These are phyloP conservation scores for Thunnus thynnus DNA, from an alignment of 2,113 vertebrate genomes.

Conservation along the genomic window DNA sequence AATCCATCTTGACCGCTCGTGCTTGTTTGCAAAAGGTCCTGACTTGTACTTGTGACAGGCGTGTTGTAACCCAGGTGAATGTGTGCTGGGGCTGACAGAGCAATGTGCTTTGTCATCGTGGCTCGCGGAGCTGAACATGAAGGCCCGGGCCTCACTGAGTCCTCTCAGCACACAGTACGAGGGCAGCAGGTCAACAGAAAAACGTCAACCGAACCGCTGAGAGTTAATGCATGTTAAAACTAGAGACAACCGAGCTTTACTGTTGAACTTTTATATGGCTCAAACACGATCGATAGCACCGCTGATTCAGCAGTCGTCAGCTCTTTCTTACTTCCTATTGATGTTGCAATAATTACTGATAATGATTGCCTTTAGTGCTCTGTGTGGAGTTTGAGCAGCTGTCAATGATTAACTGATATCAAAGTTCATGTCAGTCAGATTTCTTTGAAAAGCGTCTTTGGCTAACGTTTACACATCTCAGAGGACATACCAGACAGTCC, in stretches of 20 bases:
- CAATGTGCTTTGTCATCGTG: conserved; percentile 54
- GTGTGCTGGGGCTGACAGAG: neutral
- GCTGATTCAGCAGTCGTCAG: too few relatives aligned
- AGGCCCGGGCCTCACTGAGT: neutral
- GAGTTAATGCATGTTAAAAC: neutral
- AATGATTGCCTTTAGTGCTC: neutral
- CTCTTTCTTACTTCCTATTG: neutral
- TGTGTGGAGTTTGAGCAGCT: neutral
- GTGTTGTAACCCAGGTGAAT: neutral
- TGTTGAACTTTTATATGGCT: neutral
- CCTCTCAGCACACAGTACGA: neutral
- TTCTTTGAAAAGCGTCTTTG: neutral
- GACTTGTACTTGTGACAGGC: neutral
- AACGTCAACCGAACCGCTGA: neutral
- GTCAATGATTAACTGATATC: conserved; percentile 49
- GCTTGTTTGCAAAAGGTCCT: neutral
- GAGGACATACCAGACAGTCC: neutral
- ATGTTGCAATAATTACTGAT: neutral
- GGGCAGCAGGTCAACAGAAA: neutral
- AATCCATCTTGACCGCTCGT: neutral
- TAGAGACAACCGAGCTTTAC: neutral
- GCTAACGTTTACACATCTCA: neutral
- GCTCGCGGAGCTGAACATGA: neutral
- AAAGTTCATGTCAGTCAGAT: neutral
- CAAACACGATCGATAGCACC: too few relatives aligned